phyloP scores from a whole-genome alignment of 2,797 vertebrate species.

The Bradypus variegatus region DNA sequence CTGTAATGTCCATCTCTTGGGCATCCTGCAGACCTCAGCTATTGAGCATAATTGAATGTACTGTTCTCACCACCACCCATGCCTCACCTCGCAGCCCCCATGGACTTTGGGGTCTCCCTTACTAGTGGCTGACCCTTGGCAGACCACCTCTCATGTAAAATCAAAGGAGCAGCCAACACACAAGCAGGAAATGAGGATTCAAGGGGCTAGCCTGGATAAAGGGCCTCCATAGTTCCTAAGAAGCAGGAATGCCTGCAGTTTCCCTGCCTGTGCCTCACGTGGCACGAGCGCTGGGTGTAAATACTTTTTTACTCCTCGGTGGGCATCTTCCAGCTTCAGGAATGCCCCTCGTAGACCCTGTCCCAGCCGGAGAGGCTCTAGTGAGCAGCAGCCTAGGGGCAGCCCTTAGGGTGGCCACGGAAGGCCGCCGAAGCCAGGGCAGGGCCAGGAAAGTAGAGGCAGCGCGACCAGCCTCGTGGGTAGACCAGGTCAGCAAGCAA shows the following conservation, averaged over 20 bases:
- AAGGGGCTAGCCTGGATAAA: background rate
- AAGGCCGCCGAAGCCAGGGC: background rate
- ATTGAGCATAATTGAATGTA: too few species aligned
- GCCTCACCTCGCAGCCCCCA: background rate
- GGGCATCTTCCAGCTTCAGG: background rate
- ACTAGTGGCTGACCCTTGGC: background rate
- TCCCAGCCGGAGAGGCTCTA: background rate
- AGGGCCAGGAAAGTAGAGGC: background rate
- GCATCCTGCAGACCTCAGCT: background rate
- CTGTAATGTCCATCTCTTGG: background rate
- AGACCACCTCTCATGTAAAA: background rate
- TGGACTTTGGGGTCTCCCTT: background rate
- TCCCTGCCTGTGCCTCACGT: too few species aligned
- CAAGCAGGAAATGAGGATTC: background rate
- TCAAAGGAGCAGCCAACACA: background rate
- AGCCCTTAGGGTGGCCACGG: too few species aligned
- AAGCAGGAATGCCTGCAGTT: background rate
- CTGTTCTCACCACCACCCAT: too few species aligned
- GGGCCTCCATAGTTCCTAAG: background rate
- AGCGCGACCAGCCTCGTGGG: background rate
- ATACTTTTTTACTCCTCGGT: background rate
- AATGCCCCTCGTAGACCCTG: background rate
- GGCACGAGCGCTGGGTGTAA: background rate
- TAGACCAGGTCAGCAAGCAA: accelerated
- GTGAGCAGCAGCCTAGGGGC: background rate